Base-by-base conservation (phyloP, 53 echinoderm and acorn worm genomes). In the Stichopus horrens region DNA sequence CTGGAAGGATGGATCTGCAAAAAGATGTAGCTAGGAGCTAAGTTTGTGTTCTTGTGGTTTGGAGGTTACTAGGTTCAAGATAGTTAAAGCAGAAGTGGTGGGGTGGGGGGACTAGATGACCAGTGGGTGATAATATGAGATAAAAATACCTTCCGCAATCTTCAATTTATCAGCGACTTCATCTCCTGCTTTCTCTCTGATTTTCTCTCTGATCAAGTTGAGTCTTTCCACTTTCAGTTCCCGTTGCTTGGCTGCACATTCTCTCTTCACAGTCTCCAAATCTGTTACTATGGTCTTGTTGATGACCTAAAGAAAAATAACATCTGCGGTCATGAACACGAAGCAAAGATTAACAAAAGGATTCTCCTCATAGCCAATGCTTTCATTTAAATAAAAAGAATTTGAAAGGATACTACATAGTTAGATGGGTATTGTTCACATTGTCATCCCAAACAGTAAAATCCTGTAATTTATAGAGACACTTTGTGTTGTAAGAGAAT, bases 221-320 rank as follows among this genome's bases (percentile, higher is more conserved):
- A 99, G 87, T 63, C 99, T 86, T 87, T 99, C 99, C 54, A 89
- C 83, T 89, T 94, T 99, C 76, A 99, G 89, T 76, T 94, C 91
- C 22, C 86, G 90, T 87, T 99, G 90, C 78, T 96, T 94, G 68
- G 89, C 86, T 9, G 95, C 92, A 60, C 92, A 93, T 59, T 95
- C 93, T 86, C 86, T 91, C 5, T 73, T 81, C 8, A 89, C 87
- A 54, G 63, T 76, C 78, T 96, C 96, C 86, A 93, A 83, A 86
- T 99, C 99, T 53, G 86, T 88, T 68, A 92, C 55, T 86, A 99
- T 99, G 21, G 99, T 99, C 83, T 99, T 99, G 77, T 82, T 93
- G 89, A 96, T 96, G 37, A 99, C 96, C 99, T 99, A 90, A 7
- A 37, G 77, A 76, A 54, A 53, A 76, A 37, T 37, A 0, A 37